Conservation (phyloP, 2,888 invertebrate species). For the Tortricodes alternella region DNA sequence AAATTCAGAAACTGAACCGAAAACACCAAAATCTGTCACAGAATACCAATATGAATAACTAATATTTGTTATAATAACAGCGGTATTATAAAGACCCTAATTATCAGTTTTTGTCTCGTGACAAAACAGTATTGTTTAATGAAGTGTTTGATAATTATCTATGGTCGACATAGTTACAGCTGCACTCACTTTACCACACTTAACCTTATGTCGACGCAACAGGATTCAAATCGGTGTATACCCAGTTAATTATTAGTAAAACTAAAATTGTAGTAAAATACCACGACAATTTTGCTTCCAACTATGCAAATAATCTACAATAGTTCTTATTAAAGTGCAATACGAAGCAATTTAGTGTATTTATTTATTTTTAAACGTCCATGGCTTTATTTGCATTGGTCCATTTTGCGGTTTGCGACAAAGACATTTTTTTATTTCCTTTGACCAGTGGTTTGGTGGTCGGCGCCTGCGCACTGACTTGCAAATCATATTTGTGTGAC, state of each 20-base stretch:
- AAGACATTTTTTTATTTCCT: constrained; percentile 49
- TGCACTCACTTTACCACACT: neutral
- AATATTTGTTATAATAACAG: constrained; percentile 52
- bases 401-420: constrained; percentile 62
- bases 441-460: constrained; percentile 39
- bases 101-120: constrained; percentile 47
- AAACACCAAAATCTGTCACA: constrained; percentile 42
- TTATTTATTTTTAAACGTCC: neutral
- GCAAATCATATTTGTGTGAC: constrained; percentile 54
- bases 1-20: constrained; percentile 13
- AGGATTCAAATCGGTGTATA: neutral
- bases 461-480: constrained; percentile 55
- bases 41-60: constrained; percentile 44
- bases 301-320: neutral
- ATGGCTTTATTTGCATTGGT: constrained; percentile 29
- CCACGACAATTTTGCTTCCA: neutral
- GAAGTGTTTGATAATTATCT: constrained; percentile 46
- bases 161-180: constrained; percentile 1
- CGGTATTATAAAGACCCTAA: constrained; percentile 42
- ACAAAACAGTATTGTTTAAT: constrained; percentile 58
- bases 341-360: neutral
- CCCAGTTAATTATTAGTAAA: neutral
- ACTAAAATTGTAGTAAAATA: neutral
- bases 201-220: neutral
- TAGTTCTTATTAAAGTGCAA: neutral